Conservation (phyloP, 2,888 invertebrate genomes). For the Homarus gammarus region DNA sequence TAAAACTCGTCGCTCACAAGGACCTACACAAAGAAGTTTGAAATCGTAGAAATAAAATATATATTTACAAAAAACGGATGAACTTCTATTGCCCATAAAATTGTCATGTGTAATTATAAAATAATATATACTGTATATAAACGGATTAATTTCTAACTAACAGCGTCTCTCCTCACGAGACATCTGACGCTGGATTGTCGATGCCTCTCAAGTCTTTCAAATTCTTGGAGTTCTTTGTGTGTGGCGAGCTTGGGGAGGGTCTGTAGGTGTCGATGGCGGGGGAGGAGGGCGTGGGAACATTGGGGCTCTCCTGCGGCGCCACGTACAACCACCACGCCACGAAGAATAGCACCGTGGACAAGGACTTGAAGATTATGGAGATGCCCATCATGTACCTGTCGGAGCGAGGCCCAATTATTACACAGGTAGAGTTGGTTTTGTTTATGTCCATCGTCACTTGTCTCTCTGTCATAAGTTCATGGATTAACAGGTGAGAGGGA, state of each 20-base stretch:
- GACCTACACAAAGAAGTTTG: too few species aligned
- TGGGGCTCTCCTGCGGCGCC: neutral
- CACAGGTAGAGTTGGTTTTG: neutral
- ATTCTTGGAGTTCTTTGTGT: constrained; percentile 1
- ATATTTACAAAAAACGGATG: too few species aligned
- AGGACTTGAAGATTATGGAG: constrained; percentile 55
- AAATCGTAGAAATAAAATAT: too few species aligned
- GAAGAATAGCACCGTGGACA: constrained; percentile 62
- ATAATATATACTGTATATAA: too few species aligned
- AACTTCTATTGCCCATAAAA: too few species aligned
- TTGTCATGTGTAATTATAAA: too few species aligned
- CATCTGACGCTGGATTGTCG: constrained; percentile 28
- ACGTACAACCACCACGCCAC: constrained; percentile 64
- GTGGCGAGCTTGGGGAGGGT: neutral
- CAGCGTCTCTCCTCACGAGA: constrained; percentile 9
- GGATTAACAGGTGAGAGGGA: too few species aligned
- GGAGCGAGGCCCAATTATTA: neutral
- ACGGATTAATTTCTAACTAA: neutral
- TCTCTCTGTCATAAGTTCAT: too few species aligned
- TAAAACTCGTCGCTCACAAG: too few species aligned
- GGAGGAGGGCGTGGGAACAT: neutral
- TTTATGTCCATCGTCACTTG: neutral
- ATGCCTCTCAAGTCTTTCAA: constrained; percentile 30
- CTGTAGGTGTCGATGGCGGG: neutral
- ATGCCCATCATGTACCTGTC: constrained; percentile 70